Base-by-base conservation (phyloP, 1,140 invertebrate genomes). In the Temnothorax nylanderi region DNA sequence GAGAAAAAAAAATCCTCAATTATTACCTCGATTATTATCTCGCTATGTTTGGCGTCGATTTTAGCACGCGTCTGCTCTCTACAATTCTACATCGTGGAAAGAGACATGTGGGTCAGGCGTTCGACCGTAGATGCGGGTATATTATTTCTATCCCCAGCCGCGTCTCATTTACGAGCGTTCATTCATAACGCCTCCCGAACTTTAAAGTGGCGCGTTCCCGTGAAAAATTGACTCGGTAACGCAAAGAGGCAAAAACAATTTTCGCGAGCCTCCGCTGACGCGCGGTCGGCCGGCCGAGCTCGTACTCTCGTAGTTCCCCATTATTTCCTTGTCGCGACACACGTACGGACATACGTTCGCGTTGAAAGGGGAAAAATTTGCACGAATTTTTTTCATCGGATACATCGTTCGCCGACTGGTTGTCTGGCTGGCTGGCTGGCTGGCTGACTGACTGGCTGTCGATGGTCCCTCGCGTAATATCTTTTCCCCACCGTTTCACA, bases 131-230 rank as follows among this genome's bases (percentile, higher is more conserved):
- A 47, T 16, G 56, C n/a, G 26, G 65, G 37, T 37, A n/a, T 67
- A 21, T 44, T 71, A 60, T 26, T 18, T 80, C 54, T 41, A 62
- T 49, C 26, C n/a, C 13, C 34, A 13, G 54, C 41, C 44, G 26
- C 26, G 54, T 82, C 37, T 72, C 80, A 84, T 84, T 84, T 84
- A 62, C 80, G 49, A 37, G 69, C 54, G 80, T 84, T 84, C 69
- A 84, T 84, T 84, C 80, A 84, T 84, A 84, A 84, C 54, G 51
- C 41, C 11, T 49, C 18, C 54, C 26, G 32, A 84, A 84, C 80
- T 84, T 75, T 75, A 84, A 84, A 84, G 80, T 62, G 69, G 54
- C 80, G n/a, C 41, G 47, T 84, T 44, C n/a, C 41, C 54, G 41
- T 84, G 80, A 84, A 84, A 84, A 84, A 84, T 84, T 54, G 54